Base-by-base conservation (phyloP, 2,888 invertebrate species). In the Drepanosiphum platanoidis region DNA sequence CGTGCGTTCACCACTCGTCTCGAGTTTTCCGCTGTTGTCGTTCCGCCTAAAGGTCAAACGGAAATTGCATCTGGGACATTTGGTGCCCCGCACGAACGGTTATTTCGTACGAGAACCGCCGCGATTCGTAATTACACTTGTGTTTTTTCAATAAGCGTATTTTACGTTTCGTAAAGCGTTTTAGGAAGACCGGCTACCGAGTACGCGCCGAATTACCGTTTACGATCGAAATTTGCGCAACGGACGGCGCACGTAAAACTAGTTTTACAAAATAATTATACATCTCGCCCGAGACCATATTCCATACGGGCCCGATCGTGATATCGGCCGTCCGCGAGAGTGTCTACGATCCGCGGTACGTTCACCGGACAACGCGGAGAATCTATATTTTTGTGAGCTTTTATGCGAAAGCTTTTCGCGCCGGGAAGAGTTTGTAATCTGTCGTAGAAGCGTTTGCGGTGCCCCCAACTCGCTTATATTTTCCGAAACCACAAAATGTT, bases 21-120 rank as follows among this genome's bases (percentile, higher is more conserved):
- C 46, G n/a, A n/a, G 32, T 68, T 68, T 78, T 78, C 46, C n/a
- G 46, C 68, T 61, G 27, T 68, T 79, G 66, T 46, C 32, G 32
- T 79, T 64, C n/a, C n/a, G 18, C 30, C 27, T 79, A 79, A 66
- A 66, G 66, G 79, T 79, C 66, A 79, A 32, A 9, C 4, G 13
- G 22, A 46, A 32, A 79, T 42, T 46, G 32, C 32, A 30, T 32
- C 42, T 15, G 15, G 11, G 46, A 39, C 27, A 32, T 66, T 66
- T 79, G n/a, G n/a, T n/a, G 32, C 32, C 64, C 30, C 4, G 64
- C 78, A 78, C 42, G 78, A 64, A 42, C 3, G 13, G 64, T 78
- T 22, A 30, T 18, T 30, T 32, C 13, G 13, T 32, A 32, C 7
- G 18, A 2, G 32, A 32, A 66, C 30, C 15, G 18, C 32, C 30